These are phyloP conservation scores for Netelia fuscicornis DNA, from an alignment of 2,888 invertebrate genomes.

Conservation along the genomic window DNA sequence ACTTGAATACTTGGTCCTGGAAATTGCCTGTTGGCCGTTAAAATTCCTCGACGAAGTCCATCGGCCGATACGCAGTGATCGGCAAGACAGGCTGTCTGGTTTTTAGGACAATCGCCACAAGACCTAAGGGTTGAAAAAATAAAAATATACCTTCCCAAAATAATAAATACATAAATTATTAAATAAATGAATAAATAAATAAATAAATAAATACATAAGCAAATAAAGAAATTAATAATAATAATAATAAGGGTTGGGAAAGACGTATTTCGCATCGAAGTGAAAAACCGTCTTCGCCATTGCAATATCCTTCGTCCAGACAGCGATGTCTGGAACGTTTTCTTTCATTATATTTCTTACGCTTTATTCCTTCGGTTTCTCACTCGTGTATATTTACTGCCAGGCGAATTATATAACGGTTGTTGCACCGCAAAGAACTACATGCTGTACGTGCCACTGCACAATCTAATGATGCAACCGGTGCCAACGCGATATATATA, in stretches of 20 bases:
- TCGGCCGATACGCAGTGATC: constrained; percentile 89
- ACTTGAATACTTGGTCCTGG: constrained; percentile 89
- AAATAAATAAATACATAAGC: background rate
- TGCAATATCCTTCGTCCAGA: background rate
- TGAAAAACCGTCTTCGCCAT: background rate
- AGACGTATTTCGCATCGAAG: constrained; percentile 25
- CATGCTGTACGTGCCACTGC: constrained; percentile 55
- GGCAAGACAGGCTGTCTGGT: constrained; percentile 87
- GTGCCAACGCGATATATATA: constrained; percentile 5
- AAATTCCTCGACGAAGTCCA: constrained; percentile 88
- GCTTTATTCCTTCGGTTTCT: constrained; percentile 39
- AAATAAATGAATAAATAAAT: too few species aligned
- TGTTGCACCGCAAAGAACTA: constrained; percentile 50
- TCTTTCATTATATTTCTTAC: constrained; percentile 12
- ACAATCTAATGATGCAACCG: constrained; percentile 64
- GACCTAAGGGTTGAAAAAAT: constrained; percentile 84
- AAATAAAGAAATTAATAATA: background rate
- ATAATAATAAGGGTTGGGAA: background rate
- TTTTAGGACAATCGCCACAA: constrained; percentile 89
- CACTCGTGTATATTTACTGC: constrained; percentile 30
- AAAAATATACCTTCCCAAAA: background rate
- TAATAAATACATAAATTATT: too few species aligned
- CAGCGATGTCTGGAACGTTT: constrained; percentile 8
- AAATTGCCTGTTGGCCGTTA: constrained; percentile 89
- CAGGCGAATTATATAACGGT: constrained; percentile 61